Evolutionary conservation across 1,140 invertebrate species (phyloP).

Genomic region (Temnothorax longispinosus): DNA sequence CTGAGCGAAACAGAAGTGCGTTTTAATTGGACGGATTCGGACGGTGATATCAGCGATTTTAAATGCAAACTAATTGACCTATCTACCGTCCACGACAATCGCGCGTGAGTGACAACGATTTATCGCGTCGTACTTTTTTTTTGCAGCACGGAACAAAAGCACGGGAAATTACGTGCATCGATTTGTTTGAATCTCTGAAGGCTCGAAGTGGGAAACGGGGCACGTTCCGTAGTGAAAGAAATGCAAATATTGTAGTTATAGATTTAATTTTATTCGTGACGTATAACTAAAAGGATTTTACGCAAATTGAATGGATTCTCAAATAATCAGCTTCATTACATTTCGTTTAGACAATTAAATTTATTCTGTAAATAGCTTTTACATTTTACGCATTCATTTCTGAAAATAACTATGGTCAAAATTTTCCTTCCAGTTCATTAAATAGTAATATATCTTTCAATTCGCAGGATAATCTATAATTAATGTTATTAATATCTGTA

Average conservation of each 20-base stretch:
- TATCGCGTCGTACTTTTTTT: conserved; percentile 5
- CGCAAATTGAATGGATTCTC: background rate
- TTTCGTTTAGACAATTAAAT: background rate
- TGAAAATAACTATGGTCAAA: background rate
- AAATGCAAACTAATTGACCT: conserved; percentile 54
- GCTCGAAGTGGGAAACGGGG: background rate
- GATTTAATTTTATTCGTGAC: conserved; percentile 11
- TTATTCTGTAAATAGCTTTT: background rate
- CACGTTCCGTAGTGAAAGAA: background rate
- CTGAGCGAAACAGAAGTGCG: conserved; percentile 9
- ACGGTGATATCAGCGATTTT: conserved; percentile 34
- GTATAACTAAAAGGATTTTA: background rate
- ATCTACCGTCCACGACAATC: conserved; percentile 36
- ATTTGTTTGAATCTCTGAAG: conserved; percentile 3
- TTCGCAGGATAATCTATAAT: no score
- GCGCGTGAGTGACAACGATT: conserved; percentile 41
- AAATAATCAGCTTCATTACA: background rate
- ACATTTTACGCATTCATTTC: background rate
- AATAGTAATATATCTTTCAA: background rate
- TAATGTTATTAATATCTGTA: background rate
- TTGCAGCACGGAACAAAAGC: background rate
- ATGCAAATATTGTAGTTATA: conserved; percentile 15
- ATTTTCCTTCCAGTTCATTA: background rate
- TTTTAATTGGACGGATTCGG: conserved; percentile 44
- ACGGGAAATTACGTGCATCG: background rate